A percentile compares a stretch with the other conserved stretches of the same genome.
Evolutionary conservation across 2,797 vertebrate species (phyloP).

Genomic region (Chromobotia macracanthus): DNA sequence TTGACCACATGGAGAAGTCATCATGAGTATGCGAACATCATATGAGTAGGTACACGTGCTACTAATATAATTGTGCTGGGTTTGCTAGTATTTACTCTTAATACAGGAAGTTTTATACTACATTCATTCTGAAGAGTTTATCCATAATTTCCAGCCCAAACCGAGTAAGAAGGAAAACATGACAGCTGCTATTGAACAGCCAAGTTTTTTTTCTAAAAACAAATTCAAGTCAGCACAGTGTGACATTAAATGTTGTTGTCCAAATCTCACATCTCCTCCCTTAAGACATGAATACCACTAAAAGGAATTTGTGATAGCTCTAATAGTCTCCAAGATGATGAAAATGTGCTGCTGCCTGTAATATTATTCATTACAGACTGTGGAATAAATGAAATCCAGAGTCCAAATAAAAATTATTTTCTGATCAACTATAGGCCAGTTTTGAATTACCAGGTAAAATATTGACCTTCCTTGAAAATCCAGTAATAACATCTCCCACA

Average conservation of each 20-base stretch:
- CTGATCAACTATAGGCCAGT: neutral
- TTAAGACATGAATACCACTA: conserved; percentile 7
- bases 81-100: conserved; percentile 15
- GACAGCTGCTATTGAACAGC: conserved; percentile 45
- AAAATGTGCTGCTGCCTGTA: neutral
- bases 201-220: conserved; percentile 31
- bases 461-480: neutral
- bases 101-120: conserved; percentile 23
- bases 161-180: conserved; percentile 28
- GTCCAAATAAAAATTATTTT: conserved; percentile 4
- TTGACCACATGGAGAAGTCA: neutral
- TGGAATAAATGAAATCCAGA: neutral
- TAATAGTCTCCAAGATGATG: neutral
- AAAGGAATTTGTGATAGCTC: neutral
- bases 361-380: neutral
- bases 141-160: conserved; percentile 21
- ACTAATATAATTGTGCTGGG: conserved; percentile 14
- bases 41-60: neutral
- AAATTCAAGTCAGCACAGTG: conserved; percentile 38
- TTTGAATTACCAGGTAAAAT: neutral
- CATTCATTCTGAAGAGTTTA: conserved; percentile 34
- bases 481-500: neutral
- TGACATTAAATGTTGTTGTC: conserved; percentile 42
- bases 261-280: conserved; percentile 36
- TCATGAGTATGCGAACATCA: neutral